These are phyloP conservation scores for Scaptomyza graminum DNA, from an alignment of 1,140 invertebrate species.

Conservation along the genomic window DNA sequence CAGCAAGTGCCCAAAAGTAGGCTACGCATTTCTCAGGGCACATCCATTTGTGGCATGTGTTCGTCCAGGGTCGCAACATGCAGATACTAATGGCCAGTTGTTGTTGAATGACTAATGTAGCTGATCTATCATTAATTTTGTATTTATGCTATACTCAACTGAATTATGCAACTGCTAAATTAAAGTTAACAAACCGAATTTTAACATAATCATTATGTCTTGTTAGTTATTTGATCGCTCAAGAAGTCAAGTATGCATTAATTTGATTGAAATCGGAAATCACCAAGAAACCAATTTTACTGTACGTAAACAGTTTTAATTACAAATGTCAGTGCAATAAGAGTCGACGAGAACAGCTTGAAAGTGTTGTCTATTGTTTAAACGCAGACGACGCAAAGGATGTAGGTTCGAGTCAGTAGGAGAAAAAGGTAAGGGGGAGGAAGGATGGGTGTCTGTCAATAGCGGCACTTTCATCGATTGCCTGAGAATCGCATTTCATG, in stretches of 20 bases:
- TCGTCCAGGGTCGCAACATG: conserved; percentile 16
- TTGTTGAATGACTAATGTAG: conserved; percentile 10
- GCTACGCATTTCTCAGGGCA: conserved; percentile 47
- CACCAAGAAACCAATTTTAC: background rate
- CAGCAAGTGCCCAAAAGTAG: conserved; percentile 58
- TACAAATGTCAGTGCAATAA: background rate
- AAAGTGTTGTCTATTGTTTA: conserved; percentile 10
- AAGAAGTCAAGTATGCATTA: background rate
- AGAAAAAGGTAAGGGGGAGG: too few species aligned
- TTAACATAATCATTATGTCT: background rate
- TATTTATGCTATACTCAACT: background rate
- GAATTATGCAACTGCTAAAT: background rate
- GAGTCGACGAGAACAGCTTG: conserved; percentile 1
- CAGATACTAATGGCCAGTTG: background rate
- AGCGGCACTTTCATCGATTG: conserved; percentile 22
- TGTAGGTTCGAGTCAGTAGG: too few species aligned
- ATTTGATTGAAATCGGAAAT: background rate
- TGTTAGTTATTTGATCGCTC: background rate
- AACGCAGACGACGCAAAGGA: background rate
- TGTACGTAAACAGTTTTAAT: background rate
- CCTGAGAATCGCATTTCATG: conserved; percentile 28
- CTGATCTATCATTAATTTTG: conserved; percentile 35
- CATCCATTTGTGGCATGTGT: conserved; percentile 64
- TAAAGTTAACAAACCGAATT: conserved; percentile 1
- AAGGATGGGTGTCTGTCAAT: background rate